These are phyloP conservation scores for Danio choprae DNA, from an alignment of 2,797 vertebrate genomes.

Conservation along the genomic window DNA sequence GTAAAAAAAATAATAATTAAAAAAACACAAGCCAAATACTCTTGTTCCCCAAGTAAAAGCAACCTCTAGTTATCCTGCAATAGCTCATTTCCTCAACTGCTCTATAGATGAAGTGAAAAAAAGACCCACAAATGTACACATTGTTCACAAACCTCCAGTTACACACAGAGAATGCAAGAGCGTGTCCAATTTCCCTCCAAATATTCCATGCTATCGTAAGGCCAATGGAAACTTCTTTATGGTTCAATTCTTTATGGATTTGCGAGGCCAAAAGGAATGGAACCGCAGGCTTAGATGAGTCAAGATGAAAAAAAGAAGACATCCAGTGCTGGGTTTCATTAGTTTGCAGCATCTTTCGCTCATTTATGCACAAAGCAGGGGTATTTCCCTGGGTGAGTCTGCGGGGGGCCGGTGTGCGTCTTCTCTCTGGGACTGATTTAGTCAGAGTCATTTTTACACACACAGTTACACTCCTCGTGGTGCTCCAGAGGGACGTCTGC, in stretches of 20 bases:
- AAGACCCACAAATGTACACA: constrained; percentile 12
- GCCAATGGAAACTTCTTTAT: constrained; percentile 29
- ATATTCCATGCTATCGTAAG: constrained; percentile 14
- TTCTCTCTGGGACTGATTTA: constrained; percentile 68
- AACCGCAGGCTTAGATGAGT: constrained; percentile 36
- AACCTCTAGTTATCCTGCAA: constrained; percentile 11
- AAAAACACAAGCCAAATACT: neutral
- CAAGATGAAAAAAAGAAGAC: constrained; percentile 11
- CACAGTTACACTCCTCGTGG: constrained; percentile 95
- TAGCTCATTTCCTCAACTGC: constrained; percentile 19
- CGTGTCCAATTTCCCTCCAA: constrained; percentile 18
- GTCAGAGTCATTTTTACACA: constrained; percentile 88
- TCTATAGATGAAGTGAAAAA: constrained; percentile 4
- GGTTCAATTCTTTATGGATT: constrained; percentile 34
- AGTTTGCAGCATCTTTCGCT: constrained; percentile 21
- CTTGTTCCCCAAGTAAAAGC: neutral
- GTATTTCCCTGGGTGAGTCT: constrained; percentile 43
- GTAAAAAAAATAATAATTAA: constrained; percentile 9
- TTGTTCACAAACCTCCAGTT: neutral
- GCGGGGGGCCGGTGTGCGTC: constrained; percentile 23
- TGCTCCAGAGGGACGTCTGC: constrained; percentile 95
- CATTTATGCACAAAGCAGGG: constrained; percentile 27
- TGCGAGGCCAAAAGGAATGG: constrained; percentile 13
- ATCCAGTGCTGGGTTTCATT: constrained; percentile 34
- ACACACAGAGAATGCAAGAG: constrained; percentile 1